phyloP scores from a whole-genome alignment of 2,888 invertebrate species.

The Euzetes globulus region DNA sequence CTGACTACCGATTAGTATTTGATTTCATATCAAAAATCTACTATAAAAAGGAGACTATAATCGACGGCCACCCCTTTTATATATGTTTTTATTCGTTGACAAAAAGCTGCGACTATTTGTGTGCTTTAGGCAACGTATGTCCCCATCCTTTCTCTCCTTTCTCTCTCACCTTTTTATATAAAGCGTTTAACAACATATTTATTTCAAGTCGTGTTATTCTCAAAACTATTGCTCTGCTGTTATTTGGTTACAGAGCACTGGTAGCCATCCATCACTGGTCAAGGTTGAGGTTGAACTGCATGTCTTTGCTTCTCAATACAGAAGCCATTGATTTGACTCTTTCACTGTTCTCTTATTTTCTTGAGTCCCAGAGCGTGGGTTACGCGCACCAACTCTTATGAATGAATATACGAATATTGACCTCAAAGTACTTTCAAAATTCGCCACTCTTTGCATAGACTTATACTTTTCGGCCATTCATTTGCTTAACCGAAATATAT shows the following conservation, averaged over 20 bases:
- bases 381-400: slow-evolving; percentile 16
- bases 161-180: slow-evolving; percentile 26
- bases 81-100: not conserved
- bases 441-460: not conserved
- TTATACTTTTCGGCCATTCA: slow-evolving; percentile 4
- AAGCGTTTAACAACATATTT: slow-evolving; percentile 25
- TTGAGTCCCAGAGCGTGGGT: slow-evolving; percentile 25
- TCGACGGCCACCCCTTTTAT: not conserved
- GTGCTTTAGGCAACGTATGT: not conserved
- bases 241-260: slow-evolving; percentile 24
- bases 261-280: slow-evolving; percentile 29
- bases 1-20: not conserved
- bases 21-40: slow-evolving; percentile 5
- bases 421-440: slow-evolving; percentile 15
- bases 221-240: not conserved
- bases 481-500: not conserved
- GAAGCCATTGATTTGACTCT: slow-evolving; percentile 14
- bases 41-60: not conserved
- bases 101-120: not conserved
- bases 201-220: not conserved
- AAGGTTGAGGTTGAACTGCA: slow-evolving; percentile 17
- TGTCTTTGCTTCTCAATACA: not conserved
- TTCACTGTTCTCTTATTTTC: not conserved
- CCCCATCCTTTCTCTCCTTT: not conserved
- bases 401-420: slow-evolving; percentile 29